Evolutionary conservation across 2,797 vertebrate genomes (phyloP), one percentile per base, ranked within the genome.

Genomic region (Sebastes alutus): DNA sequence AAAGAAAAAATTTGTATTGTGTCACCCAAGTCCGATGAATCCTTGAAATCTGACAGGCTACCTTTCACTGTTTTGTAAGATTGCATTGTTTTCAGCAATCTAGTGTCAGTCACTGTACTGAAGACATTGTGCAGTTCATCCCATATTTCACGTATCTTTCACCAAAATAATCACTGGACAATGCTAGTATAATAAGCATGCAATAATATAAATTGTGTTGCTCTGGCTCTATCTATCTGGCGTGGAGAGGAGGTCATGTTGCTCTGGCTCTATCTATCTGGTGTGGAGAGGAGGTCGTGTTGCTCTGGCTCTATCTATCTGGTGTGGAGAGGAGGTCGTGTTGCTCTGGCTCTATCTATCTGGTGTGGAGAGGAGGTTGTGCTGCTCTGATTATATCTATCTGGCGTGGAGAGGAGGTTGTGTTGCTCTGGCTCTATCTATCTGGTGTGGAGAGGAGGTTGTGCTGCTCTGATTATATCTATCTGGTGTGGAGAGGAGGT

Each of bases 341-440:
- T 3, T 42, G 14, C 38, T 42, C 38, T 7, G 38, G 1, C 6
- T 42, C 1, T 7, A 42, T 42, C 38, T 42, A 42, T 42, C 1
- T 42, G 14, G 14, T 0, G 38, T 42, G 13, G 38, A 42, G 5
- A 42, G 14, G 38, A 42, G 14, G 38, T 42, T 0, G 38, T 42
- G 14, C 1, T 42, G 6, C 38, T 42, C 14, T 42, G 38, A 0
- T 0, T 42, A 0, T 42, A 42, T 42, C 38, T 42, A 14, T 42
- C 5, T 42, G 38, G 14, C 0, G 33, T 33, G 8, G 32, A 33
- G 8, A 33, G 33, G 33, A 33, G 33, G 33, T 38, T 1, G 42
- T 18, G 42, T 18, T 46, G 16, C 42, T 42, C 38, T 42, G 38
- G 5, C 14, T 42, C 5, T 42, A 16, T 42, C 38, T 42, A 42